Conservation (phyloP, 2,113 vertebrate species). For the Prionailurus bengalensis region DNA sequence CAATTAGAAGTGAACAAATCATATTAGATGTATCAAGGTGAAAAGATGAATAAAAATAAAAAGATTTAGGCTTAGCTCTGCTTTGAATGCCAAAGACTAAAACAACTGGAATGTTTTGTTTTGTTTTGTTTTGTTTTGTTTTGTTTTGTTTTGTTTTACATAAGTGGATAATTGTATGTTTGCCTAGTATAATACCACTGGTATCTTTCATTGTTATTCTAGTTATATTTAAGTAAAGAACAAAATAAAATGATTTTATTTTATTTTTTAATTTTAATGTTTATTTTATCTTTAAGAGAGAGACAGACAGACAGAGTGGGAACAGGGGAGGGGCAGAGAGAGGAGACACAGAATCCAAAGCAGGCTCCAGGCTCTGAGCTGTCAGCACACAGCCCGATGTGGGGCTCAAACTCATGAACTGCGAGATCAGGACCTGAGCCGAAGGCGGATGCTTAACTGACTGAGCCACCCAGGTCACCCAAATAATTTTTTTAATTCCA, state of each 20-base stretch:
- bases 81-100: constrained; percentile 56
- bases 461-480: too few relatives aligned
- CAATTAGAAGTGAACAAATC: constrained; percentile 66
- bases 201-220: neutral
- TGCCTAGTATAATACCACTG: neutral
- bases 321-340: too few relatives aligned
- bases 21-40: constrained; percentile 56
- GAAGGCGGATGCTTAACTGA: too few relatives aligned
- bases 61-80: neutral
- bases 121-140: neutral
- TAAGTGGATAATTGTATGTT: neutral
- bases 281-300: too few relatives aligned
- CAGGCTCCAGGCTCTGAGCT: too few relatives aligned
- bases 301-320: too few relatives aligned
- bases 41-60: constrained; percentile 64
- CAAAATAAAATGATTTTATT: neutral
- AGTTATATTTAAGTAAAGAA: constrained; percentile 28
- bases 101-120: neutral
- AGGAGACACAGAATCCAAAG: too few relatives aligned
- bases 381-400: too few relatives aligned
- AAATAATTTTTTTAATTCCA: neutral
- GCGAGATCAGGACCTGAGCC: too few relatives aligned
- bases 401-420: too few relatives aligned
- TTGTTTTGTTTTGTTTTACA: neutral
- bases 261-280: too few relatives aligned